Evolutionary conservation across 2,888 invertebrate species (phyloP), one percentile per base, ranked within the genome.

Genomic region (Pycnomerus fuliginosus): DNA sequence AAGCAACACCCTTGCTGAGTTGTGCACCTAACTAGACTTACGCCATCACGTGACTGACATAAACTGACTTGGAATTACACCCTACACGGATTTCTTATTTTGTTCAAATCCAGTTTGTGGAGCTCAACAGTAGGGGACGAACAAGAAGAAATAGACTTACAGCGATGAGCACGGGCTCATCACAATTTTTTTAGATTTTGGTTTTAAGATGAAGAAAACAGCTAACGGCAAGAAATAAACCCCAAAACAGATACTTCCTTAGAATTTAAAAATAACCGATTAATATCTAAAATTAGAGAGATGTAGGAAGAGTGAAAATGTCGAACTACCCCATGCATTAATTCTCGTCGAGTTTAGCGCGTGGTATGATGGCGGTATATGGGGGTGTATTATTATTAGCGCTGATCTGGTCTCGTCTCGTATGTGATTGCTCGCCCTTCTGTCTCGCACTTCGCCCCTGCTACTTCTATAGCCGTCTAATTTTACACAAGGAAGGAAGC

Each of bases 401-500:
- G 54, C 38, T 50, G 55, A 58, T 56, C 53, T 55, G 55, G 37
- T 43, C 52, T 51, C 52, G 45, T 48, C 48, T 53, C 46, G 48
- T 45, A 33, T 52, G 50, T 52, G 49, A 44, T 36, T 49, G 48
- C 51, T 53, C 53, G 56, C 56, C 56, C 54, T 49, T 57, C 46
- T 55, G 53, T 54, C 50, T 40, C 50, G 48, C 44, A 47, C 36
- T 39, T 54, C 53, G 43, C 52, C 55, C 53, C 51, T 47, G 48
- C 54, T 51, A 53, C 51, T 50, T 45, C 44, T 52, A 56, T 55
- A 51, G 54, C 45, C 53, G 58, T 64, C 64, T 65, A 64, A 65
- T 61, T 65, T 65, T 64, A 63, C 58, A 62, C 60, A 48, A 62
- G 60, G 62, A 64, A 64, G 64, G 61, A 63, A 64, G 62, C 61